Evolutionary conservation across 2,113 vertebrate genomes (phyloP), one percentile per base, ranked within the genome.

Genomic region (Crocuta crocuta): DNA sequence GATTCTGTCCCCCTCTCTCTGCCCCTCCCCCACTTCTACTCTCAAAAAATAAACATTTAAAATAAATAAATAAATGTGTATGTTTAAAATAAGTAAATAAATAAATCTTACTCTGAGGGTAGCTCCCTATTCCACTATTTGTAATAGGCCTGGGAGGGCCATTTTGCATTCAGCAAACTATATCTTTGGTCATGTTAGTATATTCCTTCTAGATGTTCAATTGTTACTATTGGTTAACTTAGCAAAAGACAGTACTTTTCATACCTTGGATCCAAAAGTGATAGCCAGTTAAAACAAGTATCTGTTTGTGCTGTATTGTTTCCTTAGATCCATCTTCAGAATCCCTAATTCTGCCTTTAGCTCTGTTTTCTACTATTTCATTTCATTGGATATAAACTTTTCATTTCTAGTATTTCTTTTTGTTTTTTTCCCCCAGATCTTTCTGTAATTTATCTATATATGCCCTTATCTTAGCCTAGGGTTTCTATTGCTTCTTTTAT

Each of bases 301-400:
- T 87, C 35, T 68, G 7, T 89, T 21, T 96, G 1, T 66, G 50
- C 79, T 28, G 0, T 48, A 35, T 87, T 66, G 55, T 94, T 80
- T 96, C 65, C 43, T 84, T 78, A 92, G 11, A 2, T 55, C 43
- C 43, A 39, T 31, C 68, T 94, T 92, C n/a, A 89, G 48, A 73
- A 71, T 92, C 24, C 21, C 28, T 39, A 65, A 48, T 91, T 70
- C 7, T 87, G 19, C 70, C 68, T 84, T 73, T 31, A 90, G n/a
- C 71, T 85, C 17, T 93, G 43, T 50, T 97, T 97, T 78, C n/a
- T 66, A 35, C 35, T n/a, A 3, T 84, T 74, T 92, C 26, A n/a
- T 92, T 92, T 96, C 53, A 73, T 16, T 83, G 26, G 48, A 90
- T 58, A 21, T 73, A 24, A 73, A 35, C 48, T 79, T 84, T 90